Base-by-base conservation (phyloP, 2,113 vertebrate genomes). In the Gila orcuttii region DNA sequence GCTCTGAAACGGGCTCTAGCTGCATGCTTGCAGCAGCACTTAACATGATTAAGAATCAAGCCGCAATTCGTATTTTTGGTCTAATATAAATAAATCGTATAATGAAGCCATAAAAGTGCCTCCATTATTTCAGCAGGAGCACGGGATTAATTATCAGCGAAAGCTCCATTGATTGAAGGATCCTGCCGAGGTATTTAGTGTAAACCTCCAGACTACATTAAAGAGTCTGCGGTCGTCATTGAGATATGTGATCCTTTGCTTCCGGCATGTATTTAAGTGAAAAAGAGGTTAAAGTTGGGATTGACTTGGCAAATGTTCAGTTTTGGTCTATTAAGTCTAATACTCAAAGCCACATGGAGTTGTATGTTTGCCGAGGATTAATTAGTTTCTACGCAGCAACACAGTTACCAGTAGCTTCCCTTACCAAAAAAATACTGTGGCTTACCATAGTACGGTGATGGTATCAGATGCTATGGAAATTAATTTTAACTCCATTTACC, bases 61-160 rank as follows among this genome's bases (percentile, higher is more conserved):
- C 83, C 71, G 31, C 74, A 23, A 59, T 88, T 73, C 79, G 31
- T 87, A 79, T 85, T 79, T 86, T 81, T 47, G 52, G 57, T 85
- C 80, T 80, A 89, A 88, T 89, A 74, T 88, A 82, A 91, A 87
- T 87, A 89, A 90, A 92, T 90, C 60, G 84, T 86, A 87, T 87
- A 83, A 90, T 80, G 79, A 89, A 60, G 47, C 62, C 75, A 85
- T 80, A 88, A 87, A 89, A 88, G 80, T 45, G 36, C 81, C 87
- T 84, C 85, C 42, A 84, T 91, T 90, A 59, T 87, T 91, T 89
- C 79, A 87, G 69, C 59, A 69, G 79, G 84, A 87, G 84, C 80
- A 69, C 82, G 19, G 86, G 88, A 90, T 86, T 86, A 87, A 89
- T 90, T 88, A 87, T 87, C 85, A 85, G 78, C 31, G 25, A 66